These are phyloP conservation scores for Pyrrhura leucotis DNA, from an alignment of 2,797 vertebrate species.

Conservation along the genomic window DNA sequence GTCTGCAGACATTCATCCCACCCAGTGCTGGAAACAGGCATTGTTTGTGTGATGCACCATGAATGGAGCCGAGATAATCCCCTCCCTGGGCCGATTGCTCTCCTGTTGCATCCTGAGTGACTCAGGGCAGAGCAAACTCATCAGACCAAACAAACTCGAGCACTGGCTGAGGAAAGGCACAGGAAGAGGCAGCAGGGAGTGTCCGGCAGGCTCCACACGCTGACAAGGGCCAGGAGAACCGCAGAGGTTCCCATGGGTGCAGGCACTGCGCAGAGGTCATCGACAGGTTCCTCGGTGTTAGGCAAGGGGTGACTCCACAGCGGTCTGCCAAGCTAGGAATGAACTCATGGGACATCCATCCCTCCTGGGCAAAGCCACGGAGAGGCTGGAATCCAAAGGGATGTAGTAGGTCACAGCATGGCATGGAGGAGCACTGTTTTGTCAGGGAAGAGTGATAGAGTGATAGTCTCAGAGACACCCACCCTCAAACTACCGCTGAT, in stretches of 20 bases:
- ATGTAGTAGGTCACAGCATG: background rate
- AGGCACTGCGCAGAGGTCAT: background rate
- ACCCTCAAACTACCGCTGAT: background rate
- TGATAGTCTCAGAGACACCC: background rate
- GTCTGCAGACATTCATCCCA: background rate
- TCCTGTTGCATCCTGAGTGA: background rate
- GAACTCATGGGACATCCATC: background rate
- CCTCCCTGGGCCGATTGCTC: background rate
- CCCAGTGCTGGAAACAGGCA: background rate
- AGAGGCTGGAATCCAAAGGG: background rate
- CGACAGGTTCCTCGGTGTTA: background rate
- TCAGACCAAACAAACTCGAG: background rate
- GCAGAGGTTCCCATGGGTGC: rapidly evolving
- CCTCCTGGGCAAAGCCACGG: background rate
- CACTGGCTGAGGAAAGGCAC: background rate
- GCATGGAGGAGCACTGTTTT: background rate
- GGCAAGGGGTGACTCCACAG: background rate
- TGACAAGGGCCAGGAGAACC: background rate
- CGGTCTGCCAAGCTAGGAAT: background rate
- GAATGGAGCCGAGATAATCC: constrained; percentile 32
- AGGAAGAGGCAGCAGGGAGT: background rate
- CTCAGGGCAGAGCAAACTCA: constrained; percentile 12
- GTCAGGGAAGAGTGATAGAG: background rate
- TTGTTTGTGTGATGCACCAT: background rate
- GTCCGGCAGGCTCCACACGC: background rate